Percentiles rank a stretch among this genome's conserved stretches.
Evolutionary conservation across 1,140 invertebrate genomes (phyloP).

Genomic region (Drosophila baimaii): DNA sequence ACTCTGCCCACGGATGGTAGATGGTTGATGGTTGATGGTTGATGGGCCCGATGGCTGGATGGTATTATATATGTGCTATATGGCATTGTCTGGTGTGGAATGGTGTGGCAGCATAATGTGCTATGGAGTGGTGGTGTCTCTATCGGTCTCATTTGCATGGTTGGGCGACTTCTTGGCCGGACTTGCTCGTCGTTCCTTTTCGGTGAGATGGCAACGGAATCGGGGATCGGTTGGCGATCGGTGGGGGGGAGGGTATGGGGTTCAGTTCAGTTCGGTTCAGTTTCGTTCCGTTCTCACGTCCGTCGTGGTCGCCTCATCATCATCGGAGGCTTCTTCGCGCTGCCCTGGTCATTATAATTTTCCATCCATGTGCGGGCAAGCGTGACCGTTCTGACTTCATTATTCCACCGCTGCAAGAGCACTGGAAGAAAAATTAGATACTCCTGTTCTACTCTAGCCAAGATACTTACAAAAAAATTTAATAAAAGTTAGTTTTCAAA

Average conservation of each 20-base stretch:
- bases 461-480: too few relatives aligned
- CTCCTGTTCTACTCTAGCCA: too few relatives aligned
- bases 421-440: background rate
- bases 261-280: slow-evolving; percentile 1
- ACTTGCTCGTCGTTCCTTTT: slow-evolving; percentile 6
- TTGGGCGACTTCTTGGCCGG: slow-evolving; percentile 60
- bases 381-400: slow-evolving; percentile 80
- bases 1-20: slow-evolving; percentile 5
- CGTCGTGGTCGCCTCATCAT: slow-evolving; percentile 45
- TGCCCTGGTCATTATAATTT: slow-evolving; percentile 62
- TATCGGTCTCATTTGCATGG: slow-evolving; percentile 59
- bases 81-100: slow-evolving; percentile 7
- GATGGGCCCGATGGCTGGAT: too few relatives aligned
- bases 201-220: slow-evolving; percentile 4
- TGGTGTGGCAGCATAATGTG: slow-evolving; percentile 2
- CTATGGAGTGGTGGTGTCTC: slow-evolving; percentile 7
- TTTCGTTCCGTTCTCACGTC: slow-evolving; percentile 67
- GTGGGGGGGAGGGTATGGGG: too few relatives aligned
- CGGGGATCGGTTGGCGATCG: background rate
- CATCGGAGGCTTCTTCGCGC: slow-evolving; percentile 26
- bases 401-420: slow-evolving; percentile 31
- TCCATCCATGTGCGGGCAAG: slow-evolving; percentile 70
- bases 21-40: slow-evolving; percentile 1
- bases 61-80: slow-evolving; percentile 10
- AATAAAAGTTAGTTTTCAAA: too few relatives aligned